These are phyloP conservation scores for Crotalus tigris DNA, from an alignment of 2,113 vertebrate species.

Conservation along the genomic window DNA sequence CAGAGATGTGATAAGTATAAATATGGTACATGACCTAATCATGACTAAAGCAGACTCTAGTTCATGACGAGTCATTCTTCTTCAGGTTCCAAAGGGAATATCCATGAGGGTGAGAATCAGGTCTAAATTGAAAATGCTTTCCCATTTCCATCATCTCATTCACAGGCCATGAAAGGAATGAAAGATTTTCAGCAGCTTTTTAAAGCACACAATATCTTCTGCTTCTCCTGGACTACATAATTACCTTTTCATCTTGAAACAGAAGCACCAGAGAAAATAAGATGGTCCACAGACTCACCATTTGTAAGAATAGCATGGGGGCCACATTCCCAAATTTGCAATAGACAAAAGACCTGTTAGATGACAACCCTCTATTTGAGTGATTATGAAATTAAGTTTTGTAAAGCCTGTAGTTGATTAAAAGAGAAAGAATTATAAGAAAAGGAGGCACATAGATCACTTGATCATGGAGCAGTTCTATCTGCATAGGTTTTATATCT, in stretches of 20 bases:
- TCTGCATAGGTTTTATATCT: neutral
- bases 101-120: neutral
- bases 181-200: neutral
- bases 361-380: neutral
- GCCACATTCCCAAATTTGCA: neutral
- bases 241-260: neutral
- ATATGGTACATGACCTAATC: neutral
- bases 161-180: neutral
- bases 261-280: neutral
- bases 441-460: neutral
- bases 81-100: neutral
- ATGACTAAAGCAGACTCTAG: neutral
- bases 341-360: neutral
- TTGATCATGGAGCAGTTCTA: neutral
- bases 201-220: neutral
- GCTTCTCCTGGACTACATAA: neutral
- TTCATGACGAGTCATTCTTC: neutral
- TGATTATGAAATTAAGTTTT: neutral
- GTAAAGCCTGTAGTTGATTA: neutral
- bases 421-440: neutral
- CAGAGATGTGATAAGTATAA: neutral
- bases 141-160: neutral
- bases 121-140: neutral
- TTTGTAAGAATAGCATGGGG: neutral
- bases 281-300: neutral